These are phyloP conservation scores for Corythucha ciliata DNA, from an alignment of 2,888 invertebrate species.

Conservation along the genomic window DNA sequence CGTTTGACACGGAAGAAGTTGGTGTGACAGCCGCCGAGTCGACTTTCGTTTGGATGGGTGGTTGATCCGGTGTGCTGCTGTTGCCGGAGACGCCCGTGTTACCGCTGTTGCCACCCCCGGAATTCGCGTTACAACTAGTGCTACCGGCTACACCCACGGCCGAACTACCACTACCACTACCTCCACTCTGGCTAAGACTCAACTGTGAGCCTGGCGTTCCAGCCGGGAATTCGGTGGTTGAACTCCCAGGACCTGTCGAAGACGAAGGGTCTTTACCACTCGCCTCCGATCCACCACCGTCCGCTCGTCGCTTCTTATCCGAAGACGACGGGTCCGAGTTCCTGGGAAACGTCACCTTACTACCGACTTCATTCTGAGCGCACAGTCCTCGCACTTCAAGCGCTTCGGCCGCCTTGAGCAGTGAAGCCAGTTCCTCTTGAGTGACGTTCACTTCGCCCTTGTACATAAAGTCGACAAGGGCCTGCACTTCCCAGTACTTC, in stretches of 20 bases:
- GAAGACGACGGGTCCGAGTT: too few species aligned
- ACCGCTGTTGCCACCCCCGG: too few species aligned
- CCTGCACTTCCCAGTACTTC: conserved; percentile 73
- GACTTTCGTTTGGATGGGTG: too few species aligned
- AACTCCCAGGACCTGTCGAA: conserved; percentile 6
- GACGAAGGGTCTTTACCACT: conserved; percentile 27
- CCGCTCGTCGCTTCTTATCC: conserved; percentile 22
- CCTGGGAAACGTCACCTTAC: conserved; percentile 20
- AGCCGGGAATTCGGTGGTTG: conserved; percentile 6
- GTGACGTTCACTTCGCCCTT: conserved; percentile 81
- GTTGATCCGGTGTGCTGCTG: too few species aligned
- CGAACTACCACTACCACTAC: too few species aligned
- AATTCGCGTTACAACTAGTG: too few species aligned
- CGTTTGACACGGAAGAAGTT: too few species aligned
- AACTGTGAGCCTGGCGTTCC: too few species aligned
- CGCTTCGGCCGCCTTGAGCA: conserved; percentile 75
- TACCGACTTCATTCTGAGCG: conserved; percentile 35
- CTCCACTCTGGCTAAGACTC: too few species aligned
- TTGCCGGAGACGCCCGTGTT: too few species aligned
- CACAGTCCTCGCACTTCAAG: conserved; percentile 66
- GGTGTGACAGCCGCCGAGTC: too few species aligned
- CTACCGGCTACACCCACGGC: too few species aligned
- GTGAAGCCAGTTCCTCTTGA: conserved; percentile 68
- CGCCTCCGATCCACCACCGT: conserved; percentile 24
- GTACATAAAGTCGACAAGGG: conserved; percentile 82